Evolutionary conservation across 2,113 vertebrate genomes (phyloP).

Genomic region (Muntiacus muntjak): DNA sequence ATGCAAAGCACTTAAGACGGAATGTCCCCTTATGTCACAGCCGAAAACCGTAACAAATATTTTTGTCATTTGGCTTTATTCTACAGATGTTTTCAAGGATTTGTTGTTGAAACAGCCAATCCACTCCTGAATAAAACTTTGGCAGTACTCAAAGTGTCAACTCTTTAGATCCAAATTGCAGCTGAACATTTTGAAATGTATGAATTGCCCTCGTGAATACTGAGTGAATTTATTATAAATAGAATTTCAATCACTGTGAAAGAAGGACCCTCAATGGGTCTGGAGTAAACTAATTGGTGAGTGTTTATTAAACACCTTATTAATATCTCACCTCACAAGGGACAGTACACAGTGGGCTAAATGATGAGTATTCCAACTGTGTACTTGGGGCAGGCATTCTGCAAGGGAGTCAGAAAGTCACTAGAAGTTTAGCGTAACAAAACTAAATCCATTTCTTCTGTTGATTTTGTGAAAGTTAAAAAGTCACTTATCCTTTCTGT

Average conservation of each 20-base stretch:
- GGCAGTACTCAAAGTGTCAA: constrained; percentile 66
- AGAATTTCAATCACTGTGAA: constrained; percentile 49
- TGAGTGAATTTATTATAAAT: constrained; percentile 63
- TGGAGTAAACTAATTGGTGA: background rate
- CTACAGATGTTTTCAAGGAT: constrained; percentile 69
- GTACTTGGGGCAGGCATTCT: background rate
- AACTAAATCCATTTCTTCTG: background rate
- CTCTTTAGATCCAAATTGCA: constrained; percentile 71
- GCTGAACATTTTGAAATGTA: constrained; percentile 67
- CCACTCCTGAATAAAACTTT: constrained; percentile 58
- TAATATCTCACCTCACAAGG: background rate
- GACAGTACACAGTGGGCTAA: background rate
- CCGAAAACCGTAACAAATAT: constrained; percentile 70
- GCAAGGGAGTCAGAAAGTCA: background rate
- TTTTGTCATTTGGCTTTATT: constrained; percentile 68
- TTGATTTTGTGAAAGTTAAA: background rate
- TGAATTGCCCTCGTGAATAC: constrained; percentile 60
- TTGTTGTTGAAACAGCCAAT: constrained; percentile 72
- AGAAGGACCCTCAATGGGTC: background rate
- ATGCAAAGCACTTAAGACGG: constrained; percentile 10
- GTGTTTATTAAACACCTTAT: constrained; percentile 22
- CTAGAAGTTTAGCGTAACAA: background rate
- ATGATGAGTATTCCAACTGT: background rate
- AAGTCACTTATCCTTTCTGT: background rate
- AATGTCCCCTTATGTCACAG: constrained; percentile 65